Evolutionary conservation across 2,797 vertebrate genomes (phyloP).

Genomic region (Etheostoma nigrum): DNA sequence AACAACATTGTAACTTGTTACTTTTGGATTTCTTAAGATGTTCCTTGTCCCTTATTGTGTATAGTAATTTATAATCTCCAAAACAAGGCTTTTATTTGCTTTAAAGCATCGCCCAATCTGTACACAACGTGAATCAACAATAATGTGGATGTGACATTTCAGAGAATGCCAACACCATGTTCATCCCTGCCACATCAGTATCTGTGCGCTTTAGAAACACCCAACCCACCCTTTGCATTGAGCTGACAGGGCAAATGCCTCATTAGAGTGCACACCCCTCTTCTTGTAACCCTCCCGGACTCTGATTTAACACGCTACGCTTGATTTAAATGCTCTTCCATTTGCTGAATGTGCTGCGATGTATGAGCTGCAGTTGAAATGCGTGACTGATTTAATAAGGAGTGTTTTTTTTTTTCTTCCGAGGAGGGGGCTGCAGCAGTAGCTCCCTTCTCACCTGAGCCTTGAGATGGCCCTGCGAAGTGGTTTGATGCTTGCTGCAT

Average conservation of each 20-base stretch:
- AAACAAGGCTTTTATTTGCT: not conserved
- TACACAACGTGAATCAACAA: conserved; percentile 35
- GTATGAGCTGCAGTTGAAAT: conserved; percentile 63
- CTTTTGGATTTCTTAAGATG: no score
- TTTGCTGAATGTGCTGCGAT: conserved; percentile 67
- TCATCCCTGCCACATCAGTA: conserved; percentile 37
- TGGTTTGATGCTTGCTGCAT: conserved; percentile 59
- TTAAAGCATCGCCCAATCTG: conserved; percentile 20
- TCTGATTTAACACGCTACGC: conserved; percentile 37
- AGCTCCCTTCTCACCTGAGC: conserved; percentile 31
- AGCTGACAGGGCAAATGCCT: conserved; percentile 65
- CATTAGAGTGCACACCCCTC: conserved; percentile 48
- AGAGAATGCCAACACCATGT: conserved; percentile 52
- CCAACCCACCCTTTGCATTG: conserved; percentile 43
- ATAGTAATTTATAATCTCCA: not conserved
- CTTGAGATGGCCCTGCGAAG: conserved; percentile 47
- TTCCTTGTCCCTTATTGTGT: not conserved
- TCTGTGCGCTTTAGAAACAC: conserved; percentile 33
- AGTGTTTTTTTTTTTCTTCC: conserved; percentile 9
- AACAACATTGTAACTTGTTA: no score
- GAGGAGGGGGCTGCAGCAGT: conserved; percentile 57
- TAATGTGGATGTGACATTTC: conserved; percentile 57
- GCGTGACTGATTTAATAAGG: conserved; percentile 78
- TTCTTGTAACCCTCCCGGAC: conserved; percentile 26
- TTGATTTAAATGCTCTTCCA: conserved; percentile 50